Conservation (phyloP, 2,888 invertebrate species). For the Tiliacea aurago region DNA sequence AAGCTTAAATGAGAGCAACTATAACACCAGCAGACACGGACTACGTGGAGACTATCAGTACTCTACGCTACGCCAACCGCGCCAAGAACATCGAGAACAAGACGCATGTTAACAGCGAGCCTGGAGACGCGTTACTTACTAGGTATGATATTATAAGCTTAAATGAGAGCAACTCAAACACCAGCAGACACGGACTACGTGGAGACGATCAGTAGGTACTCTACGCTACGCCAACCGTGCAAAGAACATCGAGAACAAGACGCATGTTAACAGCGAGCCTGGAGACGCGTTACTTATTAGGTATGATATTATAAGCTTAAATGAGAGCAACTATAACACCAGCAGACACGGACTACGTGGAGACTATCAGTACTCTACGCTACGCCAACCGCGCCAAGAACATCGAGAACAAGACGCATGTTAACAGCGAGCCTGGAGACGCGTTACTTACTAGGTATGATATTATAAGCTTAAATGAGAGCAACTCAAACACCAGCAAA, state of each 20-base stretch:
- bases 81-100: slow-evolving; percentile 99
- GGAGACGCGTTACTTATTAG: slow-evolving; percentile 98
- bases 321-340: slow-evolving; percentile 90
- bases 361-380: slow-evolving; percentile 98
- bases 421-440: slow-evolving; percentile 99
- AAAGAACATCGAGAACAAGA: slow-evolving; percentile 99
- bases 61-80: slow-evolving; percentile 98
- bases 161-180: no score
- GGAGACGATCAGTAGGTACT: no score
- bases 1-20: no score
- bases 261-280: slow-evolving; percentile 99
- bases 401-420: slow-evolving; percentile 98
- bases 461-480: no score
- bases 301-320: slow-evolving; percentile 44
- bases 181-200: no score
- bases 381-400: slow-evolving; percentile 99
- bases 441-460: slow-evolving; percentile 95
- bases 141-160: slow-evolving; percentile 81
- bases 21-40: slow-evolving; percentile 99
- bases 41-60: slow-evolving; percentile 99
- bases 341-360: slow-evolving; percentile 98
- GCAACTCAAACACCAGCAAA: no score
- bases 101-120: slow-evolving; percentile 99
- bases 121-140: slow-evolving; percentile 98
- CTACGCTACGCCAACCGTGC: slow-evolving; percentile 99